Percentiles rank a stretch among this genome's conserved stretches.
Conservation (phyloP, 2,888 invertebrate species). For the Dryadula phaetusa region DNA sequence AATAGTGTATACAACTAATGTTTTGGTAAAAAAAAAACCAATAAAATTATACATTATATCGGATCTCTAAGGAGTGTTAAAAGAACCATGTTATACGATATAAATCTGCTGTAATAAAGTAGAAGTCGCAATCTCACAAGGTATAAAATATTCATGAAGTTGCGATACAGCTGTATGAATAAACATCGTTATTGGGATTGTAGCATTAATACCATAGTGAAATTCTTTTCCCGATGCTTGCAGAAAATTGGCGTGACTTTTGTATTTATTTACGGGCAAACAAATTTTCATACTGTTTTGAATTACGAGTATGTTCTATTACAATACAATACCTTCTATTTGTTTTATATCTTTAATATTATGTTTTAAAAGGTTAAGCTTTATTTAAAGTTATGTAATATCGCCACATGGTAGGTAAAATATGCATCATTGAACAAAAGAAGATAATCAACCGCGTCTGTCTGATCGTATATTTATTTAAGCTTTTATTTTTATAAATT, state of each 20-base stretch:
- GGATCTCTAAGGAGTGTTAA: constrained; percentile 27
- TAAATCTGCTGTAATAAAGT: constrained; percentile 38
- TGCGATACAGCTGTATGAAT: constrained; percentile 34
- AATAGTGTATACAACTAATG: not conserved
- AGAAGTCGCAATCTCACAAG: constrained; percentile 34
- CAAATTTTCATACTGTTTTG: not conserved
- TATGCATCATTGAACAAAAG: no score
- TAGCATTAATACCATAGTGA: constrained; percentile 12
- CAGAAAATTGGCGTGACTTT: not conserved
- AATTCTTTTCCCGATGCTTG: constrained; percentile 1
- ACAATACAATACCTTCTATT: no score
- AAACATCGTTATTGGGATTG: constrained; percentile 34
- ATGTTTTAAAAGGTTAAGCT: no score
- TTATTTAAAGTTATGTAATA: no score
- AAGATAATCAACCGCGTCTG: no score
- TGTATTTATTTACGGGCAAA: not conserved
- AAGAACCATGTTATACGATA: constrained; percentile 38
- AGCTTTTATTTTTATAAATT: no score
- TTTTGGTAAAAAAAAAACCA: not conserved
- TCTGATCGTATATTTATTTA: no score
- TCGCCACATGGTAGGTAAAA: no score
- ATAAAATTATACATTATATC: constrained; percentile 1
- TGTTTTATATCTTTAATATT: no score
- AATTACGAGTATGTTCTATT: no score
- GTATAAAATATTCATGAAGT: constrained; percentile 43